Evolutionary conservation across 2,888 invertebrate species (phyloP).

Genomic region (Rotaria magnacalcarata): DNA sequence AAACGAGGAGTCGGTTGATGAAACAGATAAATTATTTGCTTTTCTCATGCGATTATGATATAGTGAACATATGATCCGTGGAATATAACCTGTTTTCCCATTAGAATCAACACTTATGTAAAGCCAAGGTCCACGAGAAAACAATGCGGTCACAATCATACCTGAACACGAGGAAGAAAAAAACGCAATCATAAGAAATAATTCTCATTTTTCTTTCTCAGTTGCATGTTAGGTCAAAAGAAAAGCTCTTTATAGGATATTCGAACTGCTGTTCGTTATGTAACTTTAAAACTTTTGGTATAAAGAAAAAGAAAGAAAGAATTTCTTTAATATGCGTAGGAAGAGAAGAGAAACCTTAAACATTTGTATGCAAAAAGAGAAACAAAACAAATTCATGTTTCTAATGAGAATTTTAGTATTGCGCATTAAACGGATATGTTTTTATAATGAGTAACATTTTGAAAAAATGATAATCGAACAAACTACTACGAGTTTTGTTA

Average conservation of each 20-base stretch:
- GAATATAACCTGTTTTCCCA: background rate
- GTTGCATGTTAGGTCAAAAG: background rate
- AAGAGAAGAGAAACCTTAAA: too few species aligned
- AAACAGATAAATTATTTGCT: background rate
- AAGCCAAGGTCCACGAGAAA: constrained; percentile 27
- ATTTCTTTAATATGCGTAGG: too few species aligned
- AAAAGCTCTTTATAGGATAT: background rate
- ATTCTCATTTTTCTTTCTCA: background rate
- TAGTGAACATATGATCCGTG: constrained; percentile 2
- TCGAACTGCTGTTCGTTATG: background rate
- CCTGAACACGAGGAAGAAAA: background rate
- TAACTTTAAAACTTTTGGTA: background rate
- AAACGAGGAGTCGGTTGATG: background rate
- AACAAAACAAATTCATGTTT: too few species aligned
- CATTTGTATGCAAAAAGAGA: too few species aligned
- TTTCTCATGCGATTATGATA: background rate
- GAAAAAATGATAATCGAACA: too few species aligned
- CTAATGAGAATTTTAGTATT: too few species aligned
- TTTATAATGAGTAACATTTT: too few species aligned
- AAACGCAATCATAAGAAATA: background rate
- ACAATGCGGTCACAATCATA: background rate
- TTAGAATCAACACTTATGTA: background rate
- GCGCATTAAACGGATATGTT: too few species aligned
- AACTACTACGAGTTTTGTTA: too few species aligned
- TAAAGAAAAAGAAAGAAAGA: too few species aligned